Conservation (phyloP, 2,797 vertebrate species). For the Sebastes itinus region DNA sequence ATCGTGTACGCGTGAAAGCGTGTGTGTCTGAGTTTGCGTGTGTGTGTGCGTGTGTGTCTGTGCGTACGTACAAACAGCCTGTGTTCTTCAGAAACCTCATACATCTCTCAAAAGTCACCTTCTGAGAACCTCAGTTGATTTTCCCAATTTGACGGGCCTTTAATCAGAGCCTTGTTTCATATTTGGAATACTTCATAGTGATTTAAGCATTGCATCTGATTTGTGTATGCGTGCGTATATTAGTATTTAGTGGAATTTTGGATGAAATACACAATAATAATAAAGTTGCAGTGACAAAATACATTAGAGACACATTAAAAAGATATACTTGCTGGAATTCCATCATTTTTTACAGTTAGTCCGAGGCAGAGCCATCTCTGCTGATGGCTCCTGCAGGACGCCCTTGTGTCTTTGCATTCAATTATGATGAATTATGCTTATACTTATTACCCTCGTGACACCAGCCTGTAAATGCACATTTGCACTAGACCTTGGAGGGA, state of each 20-base stretch:
- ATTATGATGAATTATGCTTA: constrained; percentile 42
- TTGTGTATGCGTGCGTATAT: background rate
- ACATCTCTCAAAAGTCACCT: constrained; percentile 30
- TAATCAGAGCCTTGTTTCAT: constrained; percentile 4
- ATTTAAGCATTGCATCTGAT: background rate
- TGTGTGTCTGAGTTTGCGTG: background rate
- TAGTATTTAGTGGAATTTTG: background rate
- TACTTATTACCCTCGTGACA: constrained; percentile 29
- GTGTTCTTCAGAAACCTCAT: constrained; percentile 11
- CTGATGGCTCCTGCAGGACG: constrained; percentile 20
- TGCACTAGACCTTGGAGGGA: constrained; percentile 31
- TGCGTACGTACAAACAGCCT: background rate
- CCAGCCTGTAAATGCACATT: constrained; percentile 45
- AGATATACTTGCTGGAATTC: background rate
- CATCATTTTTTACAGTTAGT: background rate
- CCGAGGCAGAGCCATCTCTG: background rate
- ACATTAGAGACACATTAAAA: background rate
- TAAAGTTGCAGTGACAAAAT: background rate
- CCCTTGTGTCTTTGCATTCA: constrained; percentile 22
- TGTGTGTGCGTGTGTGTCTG: background rate
- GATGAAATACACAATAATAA: background rate
- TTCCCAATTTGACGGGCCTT: constrained; percentile 12
- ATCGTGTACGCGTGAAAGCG: background rate
- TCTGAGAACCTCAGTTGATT: background rate
- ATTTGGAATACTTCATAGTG: background rate